A percentile compares a stretch with the other conserved stretches of the same genome.
These are phyloP conservation scores for Pygoscelis antarcticus DNA, from an alignment of 2,113 vertebrate species.

Conservation along the genomic window DNA sequence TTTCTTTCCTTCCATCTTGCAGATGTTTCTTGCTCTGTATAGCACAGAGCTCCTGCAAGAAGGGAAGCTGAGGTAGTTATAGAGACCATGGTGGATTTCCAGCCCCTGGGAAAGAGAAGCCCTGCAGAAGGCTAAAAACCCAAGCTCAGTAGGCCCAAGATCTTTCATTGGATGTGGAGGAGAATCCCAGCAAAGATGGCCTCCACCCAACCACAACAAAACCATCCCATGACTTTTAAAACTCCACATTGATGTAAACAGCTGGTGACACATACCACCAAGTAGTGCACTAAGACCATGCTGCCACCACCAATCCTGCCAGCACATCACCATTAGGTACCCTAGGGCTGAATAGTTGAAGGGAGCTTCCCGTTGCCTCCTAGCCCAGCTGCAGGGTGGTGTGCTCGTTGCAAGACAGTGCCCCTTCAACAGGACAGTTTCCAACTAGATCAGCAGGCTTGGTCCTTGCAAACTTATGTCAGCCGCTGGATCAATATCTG, in stretches of 20 bases:
- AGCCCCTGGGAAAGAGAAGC: neutral
- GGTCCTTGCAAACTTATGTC: neutral
- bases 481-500: neutral
- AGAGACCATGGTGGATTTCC: neutral
- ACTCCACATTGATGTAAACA: neutral
- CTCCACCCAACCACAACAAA: neutral
- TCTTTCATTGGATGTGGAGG: neutral
- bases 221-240: neutral
- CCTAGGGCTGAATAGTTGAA: neutral
- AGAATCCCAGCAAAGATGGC: neutral
- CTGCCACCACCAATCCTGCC: neutral
- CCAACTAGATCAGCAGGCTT: neutral
- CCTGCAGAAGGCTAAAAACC: neutral
- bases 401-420: neutral
- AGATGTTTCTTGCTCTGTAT: neutral
- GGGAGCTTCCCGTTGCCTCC: neutral
- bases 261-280: neutral
- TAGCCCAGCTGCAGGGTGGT: neutral
- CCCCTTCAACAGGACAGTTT: neutral
- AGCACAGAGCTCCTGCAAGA: neutral
- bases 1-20: neutral
- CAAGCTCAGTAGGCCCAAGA: neutral
- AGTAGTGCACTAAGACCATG: rapidly evolving
- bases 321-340: neutral
- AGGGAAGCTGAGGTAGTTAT: neutral